Evolutionary conservation across 2,888 invertebrate genomes (phyloP).

Genomic region (Linnaemya tessellans): DNA sequence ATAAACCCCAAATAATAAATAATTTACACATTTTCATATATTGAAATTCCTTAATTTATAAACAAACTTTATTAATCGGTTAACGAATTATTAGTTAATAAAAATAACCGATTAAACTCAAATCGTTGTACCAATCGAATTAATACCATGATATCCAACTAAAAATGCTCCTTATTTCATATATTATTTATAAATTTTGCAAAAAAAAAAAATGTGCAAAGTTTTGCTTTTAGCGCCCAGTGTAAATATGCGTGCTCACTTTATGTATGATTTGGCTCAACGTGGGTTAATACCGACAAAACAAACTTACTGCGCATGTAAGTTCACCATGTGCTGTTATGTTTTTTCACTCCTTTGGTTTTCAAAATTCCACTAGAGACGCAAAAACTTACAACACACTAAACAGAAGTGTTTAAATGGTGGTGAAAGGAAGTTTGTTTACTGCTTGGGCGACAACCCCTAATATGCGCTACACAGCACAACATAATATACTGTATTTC

Average conservation of each 20-base stretch:
- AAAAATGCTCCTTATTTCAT: no score
- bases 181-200: no score
- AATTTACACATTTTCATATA: no score
- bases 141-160: no score
- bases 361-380: slow-evolving; percentile 60
- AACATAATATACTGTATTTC: background rate
- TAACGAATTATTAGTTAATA: no score
- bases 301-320: slow-evolving; percentile 60
- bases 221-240: background rate
- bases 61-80: no score
- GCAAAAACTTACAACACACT: slow-evolving; percentile 55
- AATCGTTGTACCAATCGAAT: no score
- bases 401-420: slow-evolving; percentile 12
- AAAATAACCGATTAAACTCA: no score
- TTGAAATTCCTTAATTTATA: no score
- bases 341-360: slow-evolving; percentile 23
- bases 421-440: slow-evolving; percentile 52
- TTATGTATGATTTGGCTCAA: background rate
- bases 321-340: slow-evolving; percentile 42
- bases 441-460: slow-evolving; percentile 51
- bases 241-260: background rate
- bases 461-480: slow-evolving; percentile 8
- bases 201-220: no score
- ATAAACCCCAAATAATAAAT: no score
- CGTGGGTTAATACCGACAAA: slow-evolving; percentile 47